phyloP scores from a whole-genome alignment of 2,888 invertebrate genomes.

The Athalia cordata region DNA sequence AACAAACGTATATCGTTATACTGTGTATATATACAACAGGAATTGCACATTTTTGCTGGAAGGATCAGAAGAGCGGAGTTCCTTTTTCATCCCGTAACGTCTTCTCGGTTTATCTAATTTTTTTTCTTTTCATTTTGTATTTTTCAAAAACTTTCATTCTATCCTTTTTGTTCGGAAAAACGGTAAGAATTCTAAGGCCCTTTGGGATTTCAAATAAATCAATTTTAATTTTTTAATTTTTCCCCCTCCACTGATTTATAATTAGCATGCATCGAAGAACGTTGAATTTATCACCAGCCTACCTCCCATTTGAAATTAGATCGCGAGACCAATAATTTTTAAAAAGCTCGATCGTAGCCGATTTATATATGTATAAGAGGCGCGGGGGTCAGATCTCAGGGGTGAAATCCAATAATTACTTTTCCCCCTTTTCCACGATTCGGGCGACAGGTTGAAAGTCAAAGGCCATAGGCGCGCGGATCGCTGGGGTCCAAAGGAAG shows the following conservation, averaged over 20 bases:
- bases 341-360: not conserved
- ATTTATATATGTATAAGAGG: not conserved
- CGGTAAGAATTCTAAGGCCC: too few species aligned
- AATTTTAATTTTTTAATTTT: not conserved
- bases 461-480: not conserved
- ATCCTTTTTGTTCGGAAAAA: too few species aligned
- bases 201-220: too few species aligned
- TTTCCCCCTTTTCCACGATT: not conserved
- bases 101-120: too few species aligned
- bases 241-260: too few species aligned
- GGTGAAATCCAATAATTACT: conserved; percentile 22
- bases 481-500: not conserved
- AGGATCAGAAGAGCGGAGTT: not conserved
- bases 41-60: not conserved
- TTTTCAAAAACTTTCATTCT: too few species aligned
- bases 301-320: not conserved
- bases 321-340: not conserved
- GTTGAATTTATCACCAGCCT: not conserved
- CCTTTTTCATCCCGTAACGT: not conserved
- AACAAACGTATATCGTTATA: conserved; percentile 12
- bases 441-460: not conserved
- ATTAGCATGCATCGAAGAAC: not conserved
- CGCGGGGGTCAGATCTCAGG: not conserved
- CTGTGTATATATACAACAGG: not conserved
- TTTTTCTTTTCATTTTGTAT: too few species aligned